These are phyloP conservation scores for Morpho deidamia DNA, from an alignment of 2,888 invertebrate species.

Conservation along the genomic window DNA sequence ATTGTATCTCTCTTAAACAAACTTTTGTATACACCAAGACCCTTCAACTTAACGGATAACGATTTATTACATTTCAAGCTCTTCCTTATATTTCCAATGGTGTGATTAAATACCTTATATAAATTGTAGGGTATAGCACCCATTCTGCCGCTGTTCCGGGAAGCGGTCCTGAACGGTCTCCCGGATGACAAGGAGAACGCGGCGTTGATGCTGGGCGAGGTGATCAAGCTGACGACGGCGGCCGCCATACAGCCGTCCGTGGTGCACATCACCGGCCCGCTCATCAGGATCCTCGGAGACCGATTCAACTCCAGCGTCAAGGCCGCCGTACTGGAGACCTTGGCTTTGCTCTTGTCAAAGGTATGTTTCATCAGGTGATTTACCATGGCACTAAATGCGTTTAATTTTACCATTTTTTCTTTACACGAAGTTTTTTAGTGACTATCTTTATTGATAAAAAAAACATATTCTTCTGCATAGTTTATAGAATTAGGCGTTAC, in stretches of 20 bases:
- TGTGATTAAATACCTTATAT: too few species aligned
- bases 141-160: conserved; percentile 95
- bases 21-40: too few species aligned
- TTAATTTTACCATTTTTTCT: too few species aligned
- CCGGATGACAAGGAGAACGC: conserved; percentile 98
- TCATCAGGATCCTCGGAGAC: conserved; percentile 98
- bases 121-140: conserved; percentile 88
- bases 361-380: conserved; percentile 50
- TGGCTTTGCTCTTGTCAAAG: conserved; percentile 94
- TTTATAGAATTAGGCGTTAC: too few species aligned
- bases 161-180: conserved; percentile 96
- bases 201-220: conserved; percentile 91
- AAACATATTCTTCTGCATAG: too few species aligned
- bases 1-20: too few species aligned
- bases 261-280: conserved; percentile 97
- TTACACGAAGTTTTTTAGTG: too few species aligned
- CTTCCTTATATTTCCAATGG: too few species aligned
- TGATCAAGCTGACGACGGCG: conserved; percentile 90
- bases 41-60: too few species aligned
- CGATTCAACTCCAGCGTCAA: conserved; percentile 96
- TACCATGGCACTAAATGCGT: too few species aligned
- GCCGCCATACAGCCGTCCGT: conserved; percentile 96
- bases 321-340: conserved; percentile 95
- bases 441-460: too few species aligned
- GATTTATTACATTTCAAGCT: not conserved